Conservation (phyloP, 2,888 invertebrate species). For the Bhutanitis thaidina region DNA sequence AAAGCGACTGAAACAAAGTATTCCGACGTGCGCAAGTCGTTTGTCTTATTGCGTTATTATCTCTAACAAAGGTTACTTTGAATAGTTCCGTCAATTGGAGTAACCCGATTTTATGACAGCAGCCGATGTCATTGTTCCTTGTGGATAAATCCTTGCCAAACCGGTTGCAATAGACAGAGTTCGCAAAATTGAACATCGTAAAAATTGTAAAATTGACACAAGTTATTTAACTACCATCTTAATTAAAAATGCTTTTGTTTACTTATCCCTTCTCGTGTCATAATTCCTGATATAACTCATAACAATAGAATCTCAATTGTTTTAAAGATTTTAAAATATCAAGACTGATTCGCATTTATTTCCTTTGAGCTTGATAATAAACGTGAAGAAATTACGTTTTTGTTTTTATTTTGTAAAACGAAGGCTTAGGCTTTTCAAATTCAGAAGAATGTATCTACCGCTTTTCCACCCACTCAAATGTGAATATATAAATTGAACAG, state of each 20-base stretch:
- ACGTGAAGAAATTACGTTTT: neutral
- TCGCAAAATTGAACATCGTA: conserved; percentile 38
- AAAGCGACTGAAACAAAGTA: conserved; percentile 52
- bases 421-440: no score
- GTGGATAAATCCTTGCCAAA: conserved; percentile 60
- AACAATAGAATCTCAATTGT: no score
- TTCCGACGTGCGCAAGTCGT: conserved; percentile 60
- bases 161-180: conserved; percentile 46
- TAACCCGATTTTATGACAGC: conserved; percentile 56
- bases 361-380: conserved; percentile 7
- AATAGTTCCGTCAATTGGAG: conserved; percentile 61
- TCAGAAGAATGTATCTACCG: no score
- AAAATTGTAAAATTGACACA: conserved; percentile 50
- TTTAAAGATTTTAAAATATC: no score
- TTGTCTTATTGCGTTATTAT: conserved; percentile 59
- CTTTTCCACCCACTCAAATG: no score
- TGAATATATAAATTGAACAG: no score
- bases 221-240: conserved; percentile 9
- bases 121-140: conserved; percentile 31
- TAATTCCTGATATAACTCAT: no score
- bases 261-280: no score
- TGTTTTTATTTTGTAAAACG: no score
- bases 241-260: neutral
- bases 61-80: conserved; percentile 54
- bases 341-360: neutral